A percentile compares a stretch with the other conserved stretches of the same genome.
Evolutionary conservation across 2,888 invertebrate species (phyloP).

Genomic region (Himalopsyche kuldschensis): DNA sequence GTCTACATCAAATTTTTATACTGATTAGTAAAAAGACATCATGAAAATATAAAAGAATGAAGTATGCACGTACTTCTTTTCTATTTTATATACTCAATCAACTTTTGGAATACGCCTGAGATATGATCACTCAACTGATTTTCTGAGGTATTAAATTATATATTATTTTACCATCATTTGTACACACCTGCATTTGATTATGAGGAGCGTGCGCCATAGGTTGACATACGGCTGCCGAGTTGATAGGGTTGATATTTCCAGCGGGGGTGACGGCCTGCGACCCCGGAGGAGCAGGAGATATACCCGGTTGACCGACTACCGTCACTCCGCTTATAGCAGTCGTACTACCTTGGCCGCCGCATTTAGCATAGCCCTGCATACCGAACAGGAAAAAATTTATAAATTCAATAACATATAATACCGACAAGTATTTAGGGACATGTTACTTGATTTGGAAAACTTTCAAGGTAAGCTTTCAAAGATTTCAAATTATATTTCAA

Average conservation of each 20-base stretch:
- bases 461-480: too few relatives aligned
- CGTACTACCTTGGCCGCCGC: slow-evolving; percentile 56
- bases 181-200: slow-evolving; percentile 31
- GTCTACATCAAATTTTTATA: background rate
- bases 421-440: too few relatives aligned
- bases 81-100: too few relatives aligned
- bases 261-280: slow-evolving; percentile 19
- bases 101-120: too few relatives aligned
- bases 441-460: too few relatives aligned
- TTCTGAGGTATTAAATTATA: too few relatives aligned
- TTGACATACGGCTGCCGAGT: background rate
- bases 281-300: slow-evolving; percentile 26
- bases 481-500: too few relatives aligned
- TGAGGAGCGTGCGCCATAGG: slow-evolving; percentile 25
- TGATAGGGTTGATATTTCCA: background rate
- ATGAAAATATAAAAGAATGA: too few relatives aligned
- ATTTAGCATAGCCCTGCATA: slow-evolving; percentile 55
- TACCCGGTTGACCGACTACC: slow-evolving; percentile 9
- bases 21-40: background rate
- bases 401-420: too few relatives aligned
- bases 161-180: background rate
- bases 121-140: too few relatives aligned
- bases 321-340: slow-evolving; percentile 30
- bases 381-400: background rate
- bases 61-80: too few relatives aligned